These are phyloP conservation scores for Hofmannophila pseudospretella DNA, from an alignment of 2,888 invertebrate species.

Conservation along the genomic window DNA sequence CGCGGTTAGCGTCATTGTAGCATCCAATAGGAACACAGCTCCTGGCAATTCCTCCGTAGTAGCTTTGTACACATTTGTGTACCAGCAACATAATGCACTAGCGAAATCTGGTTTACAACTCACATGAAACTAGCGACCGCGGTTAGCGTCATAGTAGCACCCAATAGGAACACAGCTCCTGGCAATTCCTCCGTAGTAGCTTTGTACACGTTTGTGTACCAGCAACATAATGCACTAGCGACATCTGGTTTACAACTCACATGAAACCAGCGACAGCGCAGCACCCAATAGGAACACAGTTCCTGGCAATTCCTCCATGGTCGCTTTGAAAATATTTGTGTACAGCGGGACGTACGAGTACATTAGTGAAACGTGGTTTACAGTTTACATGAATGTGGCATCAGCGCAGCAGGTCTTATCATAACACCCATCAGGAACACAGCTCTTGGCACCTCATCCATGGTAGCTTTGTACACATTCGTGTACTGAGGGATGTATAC, in stretches of 20 bases:
- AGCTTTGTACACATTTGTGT: conserved; percentile 79
- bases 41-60: conserved; percentile 80
- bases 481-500: too few relatives aligned
- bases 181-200: conserved; percentile 79
- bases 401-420: too few relatives aligned
- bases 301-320: conserved; percentile 79
- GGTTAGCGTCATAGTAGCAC: conserved; percentile 77
- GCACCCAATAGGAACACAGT: conserved; percentile 80
- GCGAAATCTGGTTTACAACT: too few relatives aligned
- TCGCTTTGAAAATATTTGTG: conserved; percentile 78
- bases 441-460: too few relatives aligned
- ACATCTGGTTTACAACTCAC: too few relatives aligned
- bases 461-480: too few relatives aligned
- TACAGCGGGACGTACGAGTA: conserved; percentile 82
- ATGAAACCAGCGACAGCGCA: conserved; percentile 77
- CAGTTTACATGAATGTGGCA: too few relatives aligned
- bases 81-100: conserved; percentile 82
- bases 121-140: conserved; percentile 78
- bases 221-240: too few relatives aligned
- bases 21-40: conserved; percentile 79
- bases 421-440: too few relatives aligned
- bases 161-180: conserved; percentile 80
- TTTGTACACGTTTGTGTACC: conserved; percentile 78
- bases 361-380: too few relatives aligned
- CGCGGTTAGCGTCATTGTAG: conserved; percentile 77